These are phyloP conservation scores for Parthenolecanium corni DNA, from an alignment of 2,888 invertebrate genomes.

Conservation along the genomic window DNA sequence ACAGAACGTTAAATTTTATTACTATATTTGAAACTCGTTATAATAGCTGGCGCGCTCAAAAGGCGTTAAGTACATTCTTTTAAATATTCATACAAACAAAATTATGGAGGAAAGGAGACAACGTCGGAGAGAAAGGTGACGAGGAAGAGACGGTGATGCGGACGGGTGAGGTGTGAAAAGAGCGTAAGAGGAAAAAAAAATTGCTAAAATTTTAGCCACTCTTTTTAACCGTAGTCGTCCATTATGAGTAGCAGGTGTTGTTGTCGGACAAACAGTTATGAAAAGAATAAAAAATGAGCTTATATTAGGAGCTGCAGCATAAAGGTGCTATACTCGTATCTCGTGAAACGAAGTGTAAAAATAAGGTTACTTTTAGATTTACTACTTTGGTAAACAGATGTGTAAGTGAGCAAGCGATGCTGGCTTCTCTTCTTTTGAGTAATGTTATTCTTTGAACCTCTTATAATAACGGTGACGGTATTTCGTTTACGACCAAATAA, in stretches of 20 bases:
- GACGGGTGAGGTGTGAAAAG: neutral
- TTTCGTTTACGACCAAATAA: slow-evolving; percentile 18
- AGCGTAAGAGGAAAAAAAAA: neutral
- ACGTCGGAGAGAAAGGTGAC: neutral
- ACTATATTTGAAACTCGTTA: slow-evolving; percentile 1
- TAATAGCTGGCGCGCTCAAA: neutral
- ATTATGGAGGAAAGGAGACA: slow-evolving; percentile 4
- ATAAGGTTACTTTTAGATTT: slow-evolving; percentile 23
- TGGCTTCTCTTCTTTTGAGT: slow-evolving; percentile 1
- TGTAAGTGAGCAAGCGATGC: slow-evolving; percentile 4
- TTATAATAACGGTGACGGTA: slow-evolving; percentile 19
- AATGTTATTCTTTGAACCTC: slow-evolving; percentile 21
- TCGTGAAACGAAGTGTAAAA: slow-evolving; percentile 21
- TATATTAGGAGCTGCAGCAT: slow-evolving; percentile 12
- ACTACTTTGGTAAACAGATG: slow-evolving; percentile 23
- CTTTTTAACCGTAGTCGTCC: slow-evolving; percentile 24
- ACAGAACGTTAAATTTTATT: neutral
- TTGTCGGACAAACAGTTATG: slow-evolving; percentile 27
- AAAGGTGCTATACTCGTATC: slow-evolving; percentile 15
- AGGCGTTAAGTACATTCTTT: slow-evolving; percentile 23
- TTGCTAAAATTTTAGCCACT: neutral
- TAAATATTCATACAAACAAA: slow-evolving; percentile 27
- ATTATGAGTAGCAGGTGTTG: slow-evolving; percentile 25
- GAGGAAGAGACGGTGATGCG: too few relatives aligned
- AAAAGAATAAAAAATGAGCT: slow-evolving; percentile 26